Evolutionary conservation across 1,140 invertebrate genomes (phyloP).

Genomic region (Tribolium castaneum): DNA sequence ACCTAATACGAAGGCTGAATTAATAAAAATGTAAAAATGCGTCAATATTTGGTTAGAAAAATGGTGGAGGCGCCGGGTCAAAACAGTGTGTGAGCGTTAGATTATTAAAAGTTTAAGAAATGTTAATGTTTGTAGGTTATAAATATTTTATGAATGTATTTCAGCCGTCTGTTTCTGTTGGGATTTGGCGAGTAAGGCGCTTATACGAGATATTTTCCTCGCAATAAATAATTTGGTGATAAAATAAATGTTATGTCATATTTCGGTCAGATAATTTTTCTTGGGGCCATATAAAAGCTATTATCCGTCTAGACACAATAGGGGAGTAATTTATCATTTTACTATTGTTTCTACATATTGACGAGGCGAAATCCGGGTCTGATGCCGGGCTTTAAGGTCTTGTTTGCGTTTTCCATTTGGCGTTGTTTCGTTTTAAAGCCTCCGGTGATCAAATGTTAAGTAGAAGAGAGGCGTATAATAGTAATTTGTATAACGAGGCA

Average conservation of each 20-base stretch:
- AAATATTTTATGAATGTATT: neutral
- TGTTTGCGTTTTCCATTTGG: neutral
- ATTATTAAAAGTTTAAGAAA: too few species aligned
- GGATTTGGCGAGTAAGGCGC: neutral
- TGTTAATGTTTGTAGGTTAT: neutral
- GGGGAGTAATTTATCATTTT: neutral
- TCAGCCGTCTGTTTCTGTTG: neutral
- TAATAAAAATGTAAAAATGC: too few species aligned
- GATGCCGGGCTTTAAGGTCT: neutral
- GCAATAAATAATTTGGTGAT: neutral
- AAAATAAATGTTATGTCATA: slow-evolving; percentile 18
- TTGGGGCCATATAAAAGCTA: neutral
- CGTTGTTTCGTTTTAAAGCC: slow-evolving; percentile 9
- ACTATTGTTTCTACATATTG: neutral
- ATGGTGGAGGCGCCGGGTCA: too few species aligned
- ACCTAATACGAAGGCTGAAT: too few species aligned
- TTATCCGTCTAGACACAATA: slow-evolving; percentile 2
- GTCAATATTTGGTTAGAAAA: too few species aligned
- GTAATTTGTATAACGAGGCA: slow-evolving; percentile 34
- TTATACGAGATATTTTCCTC: neutral
- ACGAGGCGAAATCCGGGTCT: neutral
- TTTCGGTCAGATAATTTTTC: neutral
- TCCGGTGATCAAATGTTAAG: slow-evolving; percentile 12
- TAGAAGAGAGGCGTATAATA: neutral
- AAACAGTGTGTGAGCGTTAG: too few species aligned